Percentiles rank a stretch among this genome's conserved stretches.
phyloP scores from a whole-genome alignment of 2,888 invertebrate species.

The Macropis europaea region DNA sequence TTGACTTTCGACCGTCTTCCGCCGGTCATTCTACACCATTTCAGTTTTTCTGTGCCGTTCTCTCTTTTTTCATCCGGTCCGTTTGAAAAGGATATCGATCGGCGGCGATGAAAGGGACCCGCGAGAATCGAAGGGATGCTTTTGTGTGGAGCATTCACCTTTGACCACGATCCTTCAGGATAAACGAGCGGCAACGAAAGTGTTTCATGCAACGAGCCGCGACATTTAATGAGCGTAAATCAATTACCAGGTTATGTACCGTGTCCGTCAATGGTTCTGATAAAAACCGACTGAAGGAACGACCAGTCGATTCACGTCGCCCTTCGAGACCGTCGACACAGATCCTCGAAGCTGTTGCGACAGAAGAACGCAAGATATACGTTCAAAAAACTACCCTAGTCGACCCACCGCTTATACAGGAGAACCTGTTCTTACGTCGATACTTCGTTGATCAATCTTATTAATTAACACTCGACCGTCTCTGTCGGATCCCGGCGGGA shows the following conservation, averaged over 20 bases:
- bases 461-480: conserved; percentile 73
- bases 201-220: neutral
- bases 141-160: conserved; percentile 12
- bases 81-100: conserved; percentile 21
- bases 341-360: conserved; percentile 5
- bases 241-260: conserved; percentile 5
- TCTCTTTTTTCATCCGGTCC: neutral
- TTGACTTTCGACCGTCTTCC: conserved; percentile 23
- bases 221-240: neutral
- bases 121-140: conserved; percentile 23
- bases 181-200: neutral
- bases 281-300: neutral
- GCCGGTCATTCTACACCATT: conserved; percentile 32
- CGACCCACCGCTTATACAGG: conserved; percentile 17
- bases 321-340: neutral
- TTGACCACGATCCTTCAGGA: conserved; percentile 11
- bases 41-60: neutral
- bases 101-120: conserved; percentile 13
- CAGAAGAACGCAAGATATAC: conserved; percentile 36
- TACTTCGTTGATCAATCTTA: conserved; percentile 74
- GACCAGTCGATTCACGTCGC: neutral
- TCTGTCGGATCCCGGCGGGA: conserved; percentile 12
- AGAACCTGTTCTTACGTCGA: conserved; percentile 68
- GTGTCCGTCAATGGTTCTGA: conserved; percentile 9
- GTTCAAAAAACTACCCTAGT: conserved; percentile 36